Conservation (phyloP, 1,140 invertebrate species). For the Drosophila suzukii region DNA sequence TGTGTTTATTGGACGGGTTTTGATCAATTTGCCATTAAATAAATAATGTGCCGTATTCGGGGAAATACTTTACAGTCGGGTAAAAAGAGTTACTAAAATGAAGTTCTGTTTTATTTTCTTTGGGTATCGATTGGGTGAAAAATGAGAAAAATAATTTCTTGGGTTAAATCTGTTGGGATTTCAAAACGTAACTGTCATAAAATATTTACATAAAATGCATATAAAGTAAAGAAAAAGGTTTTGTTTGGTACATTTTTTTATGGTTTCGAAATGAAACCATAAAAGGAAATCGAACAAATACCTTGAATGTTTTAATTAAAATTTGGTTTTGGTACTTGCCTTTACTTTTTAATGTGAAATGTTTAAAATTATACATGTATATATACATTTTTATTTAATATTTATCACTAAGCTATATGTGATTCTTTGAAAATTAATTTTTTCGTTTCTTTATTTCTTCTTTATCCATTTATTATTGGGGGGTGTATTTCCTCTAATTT, state of each 20-base stretch:
- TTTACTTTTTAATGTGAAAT: too few relatives aligned
- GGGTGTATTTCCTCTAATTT: too few relatives aligned
- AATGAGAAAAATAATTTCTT: background rate
- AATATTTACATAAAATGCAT: slow-evolving; percentile 5
- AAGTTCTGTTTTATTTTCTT: slow-evolving; percentile 3
- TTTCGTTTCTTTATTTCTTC: too few relatives aligned
- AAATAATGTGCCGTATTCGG: slow-evolving; percentile 14
- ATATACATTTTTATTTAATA: too few relatives aligned
- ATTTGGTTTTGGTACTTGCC: too few relatives aligned
- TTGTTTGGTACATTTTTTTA: background rate
- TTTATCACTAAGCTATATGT: too few relatives aligned
- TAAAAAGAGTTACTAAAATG: slow-evolving; percentile 13
- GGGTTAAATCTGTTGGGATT: background rate
- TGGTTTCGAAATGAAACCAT: too few relatives aligned
- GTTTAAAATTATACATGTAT: too few relatives aligned
- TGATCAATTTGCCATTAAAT: slow-evolving; percentile 34
- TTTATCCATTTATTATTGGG: too few relatives aligned
- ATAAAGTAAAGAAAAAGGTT: background rate
- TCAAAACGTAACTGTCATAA: background rate
- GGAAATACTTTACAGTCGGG: background rate
- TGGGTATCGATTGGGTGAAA: background rate
- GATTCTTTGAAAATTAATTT: too few relatives aligned
- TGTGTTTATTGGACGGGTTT: background rate
- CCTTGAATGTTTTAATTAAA: too few relatives aligned
- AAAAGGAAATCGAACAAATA: too few relatives aligned